Conservation (phyloP, 2,113 vertebrate species). For the Oncorhynchus gorbuscha region DNA sequence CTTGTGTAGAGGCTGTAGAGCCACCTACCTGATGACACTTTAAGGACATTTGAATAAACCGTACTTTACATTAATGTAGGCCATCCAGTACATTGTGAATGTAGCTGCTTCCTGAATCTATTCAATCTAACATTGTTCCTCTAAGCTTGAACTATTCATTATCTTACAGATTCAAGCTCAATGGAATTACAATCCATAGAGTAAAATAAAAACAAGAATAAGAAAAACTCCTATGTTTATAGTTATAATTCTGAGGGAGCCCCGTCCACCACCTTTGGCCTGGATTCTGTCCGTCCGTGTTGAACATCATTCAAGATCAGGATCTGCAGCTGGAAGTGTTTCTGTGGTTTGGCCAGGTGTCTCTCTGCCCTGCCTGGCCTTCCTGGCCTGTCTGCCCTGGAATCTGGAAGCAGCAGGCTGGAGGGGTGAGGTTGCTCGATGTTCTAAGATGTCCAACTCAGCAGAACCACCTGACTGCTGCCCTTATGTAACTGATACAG, state of each 20-base stretch:
- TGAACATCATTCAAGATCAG: conserved; percentile 40
- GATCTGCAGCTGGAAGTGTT: conserved; percentile 70
- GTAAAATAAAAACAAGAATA: not conserved
- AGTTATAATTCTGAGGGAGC: conserved; percentile 6
- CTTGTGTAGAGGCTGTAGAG: not conserved
- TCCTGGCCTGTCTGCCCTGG: conserved; percentile 61
- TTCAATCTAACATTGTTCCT: not conserved
- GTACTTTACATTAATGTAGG: too few relatives aligned
- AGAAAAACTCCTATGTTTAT: not conserved
- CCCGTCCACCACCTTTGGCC: conserved; percentile 70
- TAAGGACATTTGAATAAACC: not conserved
- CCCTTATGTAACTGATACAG: conserved; percentile 69
- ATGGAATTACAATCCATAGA: not conserved
- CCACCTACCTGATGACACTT: not conserved
- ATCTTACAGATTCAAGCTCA: conserved; percentile 2
- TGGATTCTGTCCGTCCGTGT: conserved; percentile 63
- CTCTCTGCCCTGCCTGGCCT: conserved; percentile 58
- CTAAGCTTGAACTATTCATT: too few relatives aligned
- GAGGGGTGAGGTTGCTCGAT: conserved; percentile 42
- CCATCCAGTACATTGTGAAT: too few relatives aligned
- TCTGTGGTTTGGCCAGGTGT: conserved; percentile 77
- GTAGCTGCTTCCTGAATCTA: not conserved
- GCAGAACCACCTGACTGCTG: conserved; percentile 68
- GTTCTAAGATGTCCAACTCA: conserved; percentile 59
- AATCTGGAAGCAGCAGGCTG: conserved; percentile 48